Evolutionary conservation across 2,113 vertebrate genomes (phyloP).

Genomic region (Anser brachyrhynchus): DNA sequence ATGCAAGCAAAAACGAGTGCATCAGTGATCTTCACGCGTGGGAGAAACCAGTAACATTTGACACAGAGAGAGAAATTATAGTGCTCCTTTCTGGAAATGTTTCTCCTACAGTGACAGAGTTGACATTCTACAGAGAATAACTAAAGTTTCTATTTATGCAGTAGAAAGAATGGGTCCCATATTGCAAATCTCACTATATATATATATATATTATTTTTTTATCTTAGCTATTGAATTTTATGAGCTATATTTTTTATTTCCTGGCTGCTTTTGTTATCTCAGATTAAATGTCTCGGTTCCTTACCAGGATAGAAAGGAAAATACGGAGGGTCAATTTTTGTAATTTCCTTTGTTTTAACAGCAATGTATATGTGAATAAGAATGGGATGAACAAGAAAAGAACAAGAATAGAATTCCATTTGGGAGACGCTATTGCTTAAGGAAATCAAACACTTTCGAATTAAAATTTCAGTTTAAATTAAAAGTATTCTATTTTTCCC

Average conservation of each 20-base stretch:
- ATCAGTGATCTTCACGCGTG: neutral
- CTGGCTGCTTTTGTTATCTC: neutral
- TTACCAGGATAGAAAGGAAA: neutral
- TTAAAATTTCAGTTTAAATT: neutral
- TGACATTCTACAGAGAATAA: constrained; percentile 11
- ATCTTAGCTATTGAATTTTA: neutral
- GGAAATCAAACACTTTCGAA: neutral
- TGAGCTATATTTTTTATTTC: neutral
- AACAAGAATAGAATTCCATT: neutral
- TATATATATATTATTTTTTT: neutral
- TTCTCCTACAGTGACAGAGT: neutral
- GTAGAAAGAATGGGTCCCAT: neutral
- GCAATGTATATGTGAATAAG: neutral
- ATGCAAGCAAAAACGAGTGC: neutral
- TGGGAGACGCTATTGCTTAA: neutral
- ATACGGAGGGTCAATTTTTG: neutral
- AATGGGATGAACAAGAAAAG: neutral
- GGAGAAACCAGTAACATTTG: neutral
- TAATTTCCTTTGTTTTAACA: neutral
- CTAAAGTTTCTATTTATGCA: neutral
- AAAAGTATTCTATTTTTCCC: neutral
- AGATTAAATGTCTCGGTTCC: neutral
- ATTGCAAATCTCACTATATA: neutral
- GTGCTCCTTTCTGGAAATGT: neutral
- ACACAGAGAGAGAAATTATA: neutral